Base-by-base conservation (phyloP, 2,888 invertebrate species). In the Tetragnatha montana region DNA sequence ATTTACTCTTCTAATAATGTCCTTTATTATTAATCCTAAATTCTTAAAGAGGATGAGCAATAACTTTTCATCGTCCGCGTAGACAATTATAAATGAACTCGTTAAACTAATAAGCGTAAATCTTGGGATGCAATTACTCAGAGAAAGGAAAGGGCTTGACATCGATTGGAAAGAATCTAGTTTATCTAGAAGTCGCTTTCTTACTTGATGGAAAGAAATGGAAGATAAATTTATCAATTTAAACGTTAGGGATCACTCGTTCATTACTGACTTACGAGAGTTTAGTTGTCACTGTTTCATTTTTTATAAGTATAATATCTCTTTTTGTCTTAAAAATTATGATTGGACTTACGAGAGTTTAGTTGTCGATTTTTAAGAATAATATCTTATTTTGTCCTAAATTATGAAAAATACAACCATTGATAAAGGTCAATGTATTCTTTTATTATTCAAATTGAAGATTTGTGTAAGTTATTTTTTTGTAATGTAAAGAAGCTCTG, bases 71-170 rank as follows among this genome's bases (percentile, higher is more conserved):
- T 60, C 17, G 17, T 7, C 60, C 60, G 0, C 17, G 35, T 0
- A 60, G 60, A 60, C 8, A 60, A 60, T 60, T 60, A 60, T 60
- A 60, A 60, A 60, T 17, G 60, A 60, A 60, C 60, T 60, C 60
- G 60, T 60, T 60, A 60, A 60, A 60, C 60, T 60, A 60, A 60
- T 60, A 60, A 60, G 60, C 60, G 60, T 60, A 60, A 60, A 60
- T 60, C 60, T 17, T 60, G 6, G 12, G 17, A 12, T 60, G 60
- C 60, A 35, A 35, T 6, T 60, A 60, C 4, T 60, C 17, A 60
- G 35, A 60, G 60, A 17, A 60, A 17, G 60, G 60, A 8, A 60
- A 60, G 60, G 60, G 17, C 60, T 60, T 60, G 12, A 60, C 60
- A 10, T 10, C 10, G 60, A 60, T 10, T 60, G 60, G 17, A 60